These are phyloP conservation scores for Andrena trimmerana DNA, from an alignment of 2,888 invertebrate genomes.

Conservation along the genomic window DNA sequence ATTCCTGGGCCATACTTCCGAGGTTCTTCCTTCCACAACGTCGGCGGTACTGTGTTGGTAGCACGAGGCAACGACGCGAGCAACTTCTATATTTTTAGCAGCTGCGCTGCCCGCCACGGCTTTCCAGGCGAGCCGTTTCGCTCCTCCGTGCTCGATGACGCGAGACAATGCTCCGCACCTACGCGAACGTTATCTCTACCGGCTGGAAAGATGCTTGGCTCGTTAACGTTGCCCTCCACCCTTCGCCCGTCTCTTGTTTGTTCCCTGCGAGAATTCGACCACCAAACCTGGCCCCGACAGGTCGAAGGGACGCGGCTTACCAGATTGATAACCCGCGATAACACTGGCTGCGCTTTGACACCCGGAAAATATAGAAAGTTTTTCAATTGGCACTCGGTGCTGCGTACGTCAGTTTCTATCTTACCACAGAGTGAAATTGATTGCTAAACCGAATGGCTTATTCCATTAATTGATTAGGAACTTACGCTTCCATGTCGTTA, in stretches of 20 bases:
- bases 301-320: no score
- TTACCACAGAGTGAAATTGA: slow-evolving; percentile 48
- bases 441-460: slow-evolving; percentile 45
- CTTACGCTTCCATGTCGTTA: slow-evolving; percentile 28
- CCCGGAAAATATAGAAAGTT: no score
- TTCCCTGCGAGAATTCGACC: background rate
- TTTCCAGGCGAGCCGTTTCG: slow-evolving; percentile 1
- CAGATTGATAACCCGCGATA: no score
- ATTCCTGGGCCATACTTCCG: background rate
- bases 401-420: slow-evolving; percentile 39
- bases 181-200: slow-evolving; percentile 4
- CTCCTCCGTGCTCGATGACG: background rate
- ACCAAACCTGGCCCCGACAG: no score
- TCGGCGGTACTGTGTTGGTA: background rate
- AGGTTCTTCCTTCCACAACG: background rate
- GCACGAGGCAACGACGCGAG: background rate
- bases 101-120: background rate
- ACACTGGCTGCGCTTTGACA: background rate
- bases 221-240: slow-evolving; percentile 3
- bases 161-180: slow-evolving; percentile 4
- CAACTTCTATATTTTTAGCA: slow-evolving; percentile 16
- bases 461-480: slow-evolving; percentile 57
- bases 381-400: slow-evolving; percentile 19
- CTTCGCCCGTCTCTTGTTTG: background rate
- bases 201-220: background rate